phyloP scores from a whole-genome alignment of 2,113 vertebrate genomes.

The Equus quagga region DNA sequence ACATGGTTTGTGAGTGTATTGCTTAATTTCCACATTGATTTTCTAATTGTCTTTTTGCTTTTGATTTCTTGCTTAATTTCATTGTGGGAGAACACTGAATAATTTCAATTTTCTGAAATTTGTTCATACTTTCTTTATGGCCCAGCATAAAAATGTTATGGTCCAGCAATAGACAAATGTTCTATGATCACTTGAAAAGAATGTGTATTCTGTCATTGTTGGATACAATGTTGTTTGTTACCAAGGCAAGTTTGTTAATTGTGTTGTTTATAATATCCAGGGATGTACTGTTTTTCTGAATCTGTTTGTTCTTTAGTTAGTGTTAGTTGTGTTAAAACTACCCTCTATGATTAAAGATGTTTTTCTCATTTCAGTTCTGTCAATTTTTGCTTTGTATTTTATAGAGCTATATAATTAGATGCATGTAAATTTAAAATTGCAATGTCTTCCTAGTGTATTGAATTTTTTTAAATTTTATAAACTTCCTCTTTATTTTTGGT shows the following conservation, averaged over 20 bases:
- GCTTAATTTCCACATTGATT: neutral
- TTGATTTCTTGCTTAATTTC: constrained; percentile 12
- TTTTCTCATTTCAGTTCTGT: constrained; percentile 23
- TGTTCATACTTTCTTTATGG: constrained; percentile 18
- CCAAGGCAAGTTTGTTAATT: neutral
- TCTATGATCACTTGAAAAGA: constrained; percentile 28
- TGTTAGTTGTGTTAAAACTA: constrained; percentile 1
- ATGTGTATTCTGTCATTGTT: constrained; percentile 25
- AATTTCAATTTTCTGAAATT: neutral
- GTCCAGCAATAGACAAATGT: neutral
- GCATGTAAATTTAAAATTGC: neutral
- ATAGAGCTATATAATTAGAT: neutral
- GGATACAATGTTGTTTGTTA: neutral
- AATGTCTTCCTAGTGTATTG: neutral
- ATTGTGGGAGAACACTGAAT: neutral
- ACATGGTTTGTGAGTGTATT: neutral
- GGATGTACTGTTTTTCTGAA: neutral
- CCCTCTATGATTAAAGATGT: neutral
- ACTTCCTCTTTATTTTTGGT: neutral
- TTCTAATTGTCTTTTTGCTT: constrained; percentile 26
- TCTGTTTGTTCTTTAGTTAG: neutral
- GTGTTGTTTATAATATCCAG: neutral
- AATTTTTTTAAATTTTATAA: neutral
- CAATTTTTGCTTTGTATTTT: neutral
- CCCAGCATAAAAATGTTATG: constrained; percentile 3